Evolutionary conservation across 2,888 invertebrate genomes (phyloP).

Genomic region (Tribolium freemani): DNA sequence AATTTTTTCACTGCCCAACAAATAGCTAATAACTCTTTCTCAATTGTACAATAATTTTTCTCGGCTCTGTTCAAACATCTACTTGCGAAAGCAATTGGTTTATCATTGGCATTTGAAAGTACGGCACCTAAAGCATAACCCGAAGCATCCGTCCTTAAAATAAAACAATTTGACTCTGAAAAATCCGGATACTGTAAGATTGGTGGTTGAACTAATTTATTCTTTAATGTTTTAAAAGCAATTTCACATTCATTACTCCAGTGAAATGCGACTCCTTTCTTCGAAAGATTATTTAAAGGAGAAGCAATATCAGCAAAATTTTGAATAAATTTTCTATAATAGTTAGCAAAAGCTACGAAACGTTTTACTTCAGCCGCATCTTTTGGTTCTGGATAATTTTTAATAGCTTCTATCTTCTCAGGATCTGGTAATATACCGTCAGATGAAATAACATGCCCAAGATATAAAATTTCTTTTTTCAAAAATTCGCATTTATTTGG

Average conservation of each 20-base stretch:
- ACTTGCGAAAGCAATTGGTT: slow-evolving; percentile 41
- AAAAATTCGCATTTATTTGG: background rate
- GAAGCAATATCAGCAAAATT: background rate
- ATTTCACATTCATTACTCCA: slow-evolving; percentile 37
- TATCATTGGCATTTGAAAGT: slow-evolving; percentile 40
- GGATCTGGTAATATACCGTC: slow-evolving; percentile 3
- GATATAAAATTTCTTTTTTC: background rate
- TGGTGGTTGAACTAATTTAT: slow-evolving; percentile 23
- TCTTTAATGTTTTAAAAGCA: slow-evolving; percentile 43
- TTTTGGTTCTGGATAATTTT: background rate
- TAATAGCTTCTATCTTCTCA: background rate
- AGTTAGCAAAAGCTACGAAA: slow-evolving; percentile 24
- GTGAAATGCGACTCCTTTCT: slow-evolving; percentile 22
- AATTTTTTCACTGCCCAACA: slow-evolving; percentile 51
- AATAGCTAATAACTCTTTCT: slow-evolving; percentile 50
- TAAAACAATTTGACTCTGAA: slow-evolving; percentile 34
- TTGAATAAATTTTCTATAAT: slow-evolving; percentile 6
- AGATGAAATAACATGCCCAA: background rate
- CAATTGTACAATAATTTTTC: slow-evolving; percentile 38
- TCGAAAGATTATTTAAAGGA: slow-evolving; percentile 7
- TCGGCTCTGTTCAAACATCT: slow-evolving; percentile 40
- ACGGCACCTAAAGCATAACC: slow-evolving; percentile 42
- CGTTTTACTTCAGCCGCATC: slow-evolving; percentile 15
- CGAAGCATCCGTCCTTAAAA: slow-evolving; percentile 44
- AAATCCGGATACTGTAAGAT: slow-evolving; percentile 43